Conservation (phyloP, 2,888 invertebrate species). For the Polydrusus cervinus region DNA sequence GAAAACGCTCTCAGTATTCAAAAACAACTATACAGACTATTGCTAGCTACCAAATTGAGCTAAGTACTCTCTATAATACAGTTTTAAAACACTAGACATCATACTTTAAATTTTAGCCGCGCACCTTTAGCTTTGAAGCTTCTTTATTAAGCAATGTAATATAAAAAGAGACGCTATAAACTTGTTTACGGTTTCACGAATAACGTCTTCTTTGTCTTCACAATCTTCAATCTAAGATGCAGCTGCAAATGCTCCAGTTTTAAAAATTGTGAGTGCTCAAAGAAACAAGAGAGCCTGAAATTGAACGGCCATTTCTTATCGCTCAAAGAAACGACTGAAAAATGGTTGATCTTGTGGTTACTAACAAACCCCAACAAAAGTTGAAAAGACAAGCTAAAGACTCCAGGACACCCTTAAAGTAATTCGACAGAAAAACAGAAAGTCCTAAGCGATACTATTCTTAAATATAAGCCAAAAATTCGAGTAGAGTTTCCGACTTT, state of each 20-base stretch:
- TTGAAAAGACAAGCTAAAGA: conserved; percentile 9
- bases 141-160: not conserved
- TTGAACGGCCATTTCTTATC: conserved; percentile 20
- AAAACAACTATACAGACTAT: not conserved
- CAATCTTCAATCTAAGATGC: not conserved
- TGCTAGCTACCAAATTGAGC: not conserved
- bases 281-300: conserved; percentile 10
- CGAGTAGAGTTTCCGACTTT: too few species aligned
- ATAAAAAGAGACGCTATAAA: not conserved
- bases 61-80: too few species aligned
- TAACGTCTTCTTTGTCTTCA: too few species aligned
- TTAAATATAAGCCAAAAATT: too few species aligned
- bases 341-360: conserved; percentile 12
- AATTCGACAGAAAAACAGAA: conserved; percentile 5
- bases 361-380: conserved; percentile 9
- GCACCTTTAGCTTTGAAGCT: not conserved
- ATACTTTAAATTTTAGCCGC: not conserved
- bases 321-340: conserved; percentile 18
- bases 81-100: not conserved
- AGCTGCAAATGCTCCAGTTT: conserved; percentile 25
- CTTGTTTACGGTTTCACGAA: too few species aligned
- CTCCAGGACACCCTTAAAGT: conserved; percentile 8
- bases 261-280: conserved; percentile 1
- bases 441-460: not conserved
- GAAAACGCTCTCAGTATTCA: not conserved